phyloP scores from a whole-genome alignment of 2,888 invertebrate species.

The Cynaeus angustus region DNA sequence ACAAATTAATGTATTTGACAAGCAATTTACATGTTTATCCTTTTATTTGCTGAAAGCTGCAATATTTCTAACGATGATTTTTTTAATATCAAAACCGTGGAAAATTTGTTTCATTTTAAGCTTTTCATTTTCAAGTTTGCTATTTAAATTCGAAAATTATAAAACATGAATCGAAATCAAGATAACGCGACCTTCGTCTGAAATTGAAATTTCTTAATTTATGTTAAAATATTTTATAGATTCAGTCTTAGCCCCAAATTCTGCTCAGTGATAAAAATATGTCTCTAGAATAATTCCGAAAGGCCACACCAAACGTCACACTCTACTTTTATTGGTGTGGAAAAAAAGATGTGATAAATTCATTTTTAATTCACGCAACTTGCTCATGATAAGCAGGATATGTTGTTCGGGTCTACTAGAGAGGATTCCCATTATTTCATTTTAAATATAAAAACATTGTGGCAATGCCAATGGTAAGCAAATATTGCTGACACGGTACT shows the following conservation, averaged over 20 bases:
- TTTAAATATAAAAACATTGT: slow-evolving; percentile 28
- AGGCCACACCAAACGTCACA: too few species aligned
- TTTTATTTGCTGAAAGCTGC: background rate
- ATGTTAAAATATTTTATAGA: slow-evolving; percentile 21
- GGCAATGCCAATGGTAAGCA: slow-evolving; percentile 17
- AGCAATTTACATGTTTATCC: slow-evolving; percentile 16
- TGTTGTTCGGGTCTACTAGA: background rate
- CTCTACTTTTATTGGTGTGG: background rate
- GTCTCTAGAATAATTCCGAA: too few species aligned
- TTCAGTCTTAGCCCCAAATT: background rate
- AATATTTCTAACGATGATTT: background rate
- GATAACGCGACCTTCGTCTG: background rate
- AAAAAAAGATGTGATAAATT: slow-evolving; percentile 15
- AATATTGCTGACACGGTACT: slow-evolving; percentile 13
- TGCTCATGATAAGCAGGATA: background rate
- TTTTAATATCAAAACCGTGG: background rate
- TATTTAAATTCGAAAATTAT: background rate
- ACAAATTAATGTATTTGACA: slow-evolving; percentile 18
- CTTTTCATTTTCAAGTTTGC: background rate
- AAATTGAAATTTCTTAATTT: slow-evolving; percentile 14
- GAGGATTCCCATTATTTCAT: slow-evolving; percentile 6
- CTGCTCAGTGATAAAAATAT: background rate
- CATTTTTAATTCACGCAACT: background rate
- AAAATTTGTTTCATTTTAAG: too few species aligned
- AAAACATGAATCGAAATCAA: background rate